Base-by-base conservation (phyloP, 2,113 vertebrate species). In the Crotalus tigris region DNA sequence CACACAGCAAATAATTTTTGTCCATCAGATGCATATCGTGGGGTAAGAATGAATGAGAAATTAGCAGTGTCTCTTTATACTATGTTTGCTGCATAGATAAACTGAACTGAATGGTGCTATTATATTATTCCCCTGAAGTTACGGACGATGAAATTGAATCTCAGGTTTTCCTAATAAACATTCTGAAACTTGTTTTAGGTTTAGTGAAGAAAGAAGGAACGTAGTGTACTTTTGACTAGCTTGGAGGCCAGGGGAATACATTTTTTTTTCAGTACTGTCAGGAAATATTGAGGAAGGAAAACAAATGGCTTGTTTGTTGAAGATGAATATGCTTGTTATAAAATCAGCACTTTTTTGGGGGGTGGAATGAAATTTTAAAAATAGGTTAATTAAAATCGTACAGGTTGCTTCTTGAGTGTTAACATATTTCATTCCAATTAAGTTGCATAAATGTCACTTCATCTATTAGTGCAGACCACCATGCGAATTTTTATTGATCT, bases 111-210 rank as follows among this genome's bases (percentile, higher is more conserved):
- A 98, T 97, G 96, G 95, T 88, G 87, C 95, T 93, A 96, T 98
- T 98, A 97, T 98, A 94, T 64, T 93, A 85, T 29, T 89, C 61
- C 94, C 94, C 94, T 44, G 89, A 96, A 96, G 94, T 92, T 86
- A 69, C 91, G 93, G 93, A 88, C 96, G 96, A 95, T 96, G 97
- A 98, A 98, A 98, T 96, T 95, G 96, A 97, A 95, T 97, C 97
- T 93, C 95, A 95, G 97, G 94, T 94, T 96, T 96, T 96, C 96
- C 97, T 97, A 97, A 96, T 95, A 96, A 97, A 95, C 55, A 91
- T 96, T 96, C 95, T 93, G 95, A 95, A 94, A 24, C 91, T 90
- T 90, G 53, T 96, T 91, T 96, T 92, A 94, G 92, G 90, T 96
- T 90, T 9, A 92, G 94, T 85, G 54, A 86, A 96, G 96, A 95